Percentiles rank a stretch among this genome's conserved stretches.
Evolutionary conservation across 1,140 invertebrate genomes (phyloP).

Genomic region (Zaprionus capensis): DNA sequence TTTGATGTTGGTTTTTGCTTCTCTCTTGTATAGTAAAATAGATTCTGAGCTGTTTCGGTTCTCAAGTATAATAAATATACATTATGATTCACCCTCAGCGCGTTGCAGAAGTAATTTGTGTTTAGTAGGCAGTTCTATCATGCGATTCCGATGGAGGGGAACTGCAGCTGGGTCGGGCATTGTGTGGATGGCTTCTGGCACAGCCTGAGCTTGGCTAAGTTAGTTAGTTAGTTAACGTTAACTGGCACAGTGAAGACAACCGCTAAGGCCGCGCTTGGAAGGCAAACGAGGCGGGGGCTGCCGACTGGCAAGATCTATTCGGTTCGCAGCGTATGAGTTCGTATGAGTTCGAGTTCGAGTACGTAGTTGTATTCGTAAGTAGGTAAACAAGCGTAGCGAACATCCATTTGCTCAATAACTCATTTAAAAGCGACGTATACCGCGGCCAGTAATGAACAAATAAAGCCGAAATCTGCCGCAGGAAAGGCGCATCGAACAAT

Average conservation of each 20-base stretch:
- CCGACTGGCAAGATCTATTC: conserved; percentile 8
- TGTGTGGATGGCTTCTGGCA: conserved; percentile 32
- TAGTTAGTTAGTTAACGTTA: conserved; percentile 49
- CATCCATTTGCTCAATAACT: conserved; percentile 77
- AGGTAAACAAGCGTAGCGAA: conserved; percentile 66
- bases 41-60: not conserved
- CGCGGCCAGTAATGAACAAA: conserved; percentile 75
- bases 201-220: conserved; percentile 20
- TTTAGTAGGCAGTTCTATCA: not conserved
- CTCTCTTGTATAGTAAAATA: not conserved
- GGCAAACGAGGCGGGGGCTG: conserved; percentile 29
- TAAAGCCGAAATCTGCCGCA: conserved; percentile 77
- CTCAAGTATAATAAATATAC: not conserved
- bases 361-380: conserved; percentile 50
- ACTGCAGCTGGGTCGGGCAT: not conserved
- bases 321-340: conserved; percentile 14
- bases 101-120: conserved; percentile 3
- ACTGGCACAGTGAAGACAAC: conserved; percentile 47
- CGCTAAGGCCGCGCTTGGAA: conserved; percentile 41
- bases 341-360: not conserved
- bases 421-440: conserved; percentile 77
- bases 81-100: not conserved
- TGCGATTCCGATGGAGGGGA: not conserved
- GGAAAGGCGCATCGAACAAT: conserved; percentile 66
- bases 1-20: conserved; percentile 25